Evolutionary conservation across 2,113 vertebrate genomes (phyloP), one percentile per base, ranked within the genome.

Genomic region (Sinocyclocheilus anophthalmus): DNA sequence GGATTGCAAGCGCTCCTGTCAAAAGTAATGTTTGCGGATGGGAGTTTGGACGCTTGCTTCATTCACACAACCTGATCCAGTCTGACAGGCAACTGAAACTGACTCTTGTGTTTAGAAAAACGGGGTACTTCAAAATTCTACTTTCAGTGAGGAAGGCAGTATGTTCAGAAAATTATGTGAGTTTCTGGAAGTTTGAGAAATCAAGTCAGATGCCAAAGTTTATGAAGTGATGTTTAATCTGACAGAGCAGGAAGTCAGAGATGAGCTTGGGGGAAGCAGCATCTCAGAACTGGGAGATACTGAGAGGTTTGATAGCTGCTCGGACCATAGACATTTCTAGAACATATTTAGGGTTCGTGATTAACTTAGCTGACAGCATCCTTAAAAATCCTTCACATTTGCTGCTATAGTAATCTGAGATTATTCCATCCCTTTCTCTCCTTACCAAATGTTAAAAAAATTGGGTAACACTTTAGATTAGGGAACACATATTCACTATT

Each of bases 1-100:
- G 9, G 69, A 72, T 22, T 42, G 9, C 69, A 11, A 72, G 18
- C 10, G 37, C 37, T 57, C 10, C 42, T 72, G 50, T 61, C 37
- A 61, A 22, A 72, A 83, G 48, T 83, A 24, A 72, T 82, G 48
- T 81, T 7, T 30, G 61, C 3, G 24, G 14, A 65, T 20, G 9
- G 33, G 37, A 53, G 33, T 48, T 72, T 37, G 26, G 72, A 78
- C 69, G 50, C 80, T 37, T 69, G 37, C 61, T 30, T 72, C 57
- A 67, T 69, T 89, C 67, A 81, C 53, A 83, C 65, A 55, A 55
- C 22, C 67, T 65, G 76, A 84, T 81, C 30, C 42, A 63, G 3
- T 67, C 20, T 57, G 84, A 87, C 86, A 73, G 72, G 59, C 57
- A 55, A 26, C 53, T 86, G 69, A 79, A 67, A 76, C 78, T 70